Evolutionary conservation across 2,888 invertebrate genomes (phyloP).

Genomic region (Nymphalis urticae): DNA sequence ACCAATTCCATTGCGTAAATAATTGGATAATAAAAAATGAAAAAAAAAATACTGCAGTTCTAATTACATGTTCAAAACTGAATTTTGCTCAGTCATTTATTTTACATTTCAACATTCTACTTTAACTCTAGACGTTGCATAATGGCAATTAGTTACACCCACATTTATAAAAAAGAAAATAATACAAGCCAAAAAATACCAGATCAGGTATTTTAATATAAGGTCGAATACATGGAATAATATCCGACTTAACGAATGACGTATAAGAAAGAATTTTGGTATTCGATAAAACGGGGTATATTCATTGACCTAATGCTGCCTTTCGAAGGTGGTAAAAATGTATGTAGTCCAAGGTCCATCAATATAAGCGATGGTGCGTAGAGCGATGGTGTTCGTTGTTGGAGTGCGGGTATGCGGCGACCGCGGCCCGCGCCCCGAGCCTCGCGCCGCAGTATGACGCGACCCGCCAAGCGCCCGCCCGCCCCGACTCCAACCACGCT

Average conservation of each 20-base stretch:
- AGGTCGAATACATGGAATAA: constrained; percentile 19
- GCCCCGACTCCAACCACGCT: constrained; percentile 42
- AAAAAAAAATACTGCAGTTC: no score
- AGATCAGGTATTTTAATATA: constrained; percentile 23
- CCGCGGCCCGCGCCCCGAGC: constrained; percentile 46
- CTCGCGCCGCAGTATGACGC: constrained; percentile 75
- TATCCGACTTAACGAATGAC: not conserved
- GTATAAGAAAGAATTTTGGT: constrained; percentile 17
- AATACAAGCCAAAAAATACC: not conserved
- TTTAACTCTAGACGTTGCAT: not conserved
- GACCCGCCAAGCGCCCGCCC: constrained; percentile 67
- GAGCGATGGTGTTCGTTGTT: constrained; percentile 46
- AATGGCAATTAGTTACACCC: not conserved
- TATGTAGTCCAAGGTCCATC: constrained; percentile 74
- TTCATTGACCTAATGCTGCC: constrained; percentile 31
- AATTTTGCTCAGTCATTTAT: no score
- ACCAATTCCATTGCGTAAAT: no score
- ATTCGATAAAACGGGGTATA: constrained; percentile 20
- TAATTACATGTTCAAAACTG: no score
- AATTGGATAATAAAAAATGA: no score
- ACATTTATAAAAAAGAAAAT: not conserved
- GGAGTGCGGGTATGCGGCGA: constrained; percentile 52
- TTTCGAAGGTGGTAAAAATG: constrained; percentile 45
- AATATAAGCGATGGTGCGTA: constrained; percentile 74
- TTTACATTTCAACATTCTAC: not conserved